Evolutionary conservation across 2,113 vertebrate genomes (phyloP), one percentile per base, ranked within the genome.

Genomic region (Tricholaema leucomelas): DNA sequence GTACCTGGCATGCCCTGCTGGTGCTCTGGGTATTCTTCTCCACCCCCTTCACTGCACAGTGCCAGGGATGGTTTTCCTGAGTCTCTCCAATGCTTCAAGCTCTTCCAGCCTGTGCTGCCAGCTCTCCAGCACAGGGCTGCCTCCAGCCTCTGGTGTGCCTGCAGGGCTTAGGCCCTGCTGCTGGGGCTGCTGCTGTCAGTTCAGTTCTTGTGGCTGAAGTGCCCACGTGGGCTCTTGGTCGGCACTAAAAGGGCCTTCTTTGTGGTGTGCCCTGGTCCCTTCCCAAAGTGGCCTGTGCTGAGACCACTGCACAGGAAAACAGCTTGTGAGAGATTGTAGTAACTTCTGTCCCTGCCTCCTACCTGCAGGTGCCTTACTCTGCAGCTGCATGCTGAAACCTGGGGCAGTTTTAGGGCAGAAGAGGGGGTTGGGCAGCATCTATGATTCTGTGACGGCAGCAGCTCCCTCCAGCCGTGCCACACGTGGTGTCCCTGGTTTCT

Each of bases 11-110:
- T 0, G 64, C 60, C 72, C 42, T 78, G 84, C 61, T 86, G 75
- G 75, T 91, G 67, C 67, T 91, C 46, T 3, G 33, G 55, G 36
- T 79, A n/a, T 59, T 86, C 94, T 65, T 44, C 72, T 92, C 59
- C 58, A 84, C 84, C 91, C 91, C 65, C 89, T 90, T 90, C 87
- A 92, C 78, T 88, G 95, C 95, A 94, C 90, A 95, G 63, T 74
- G 54, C 93, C 92, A 90, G 78, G 3, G 83, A 88, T 95, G 83
- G 92, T 94, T 95, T 95, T 93, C 92, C 85, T 95, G 96, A 96
- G 86, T 95, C 94, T 96, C 91, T 96, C 96, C 95, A 94, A 64
- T 1, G 4, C 89, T 89, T 87, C 10, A 27, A 88, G 88, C 82
- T 64, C 81, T 84, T 78, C 85, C 38, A 95, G 89, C 71, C 61